Conservation (phyloP, 1,140 invertebrate genomes). For the Drosophila nigromelanica region DNA sequence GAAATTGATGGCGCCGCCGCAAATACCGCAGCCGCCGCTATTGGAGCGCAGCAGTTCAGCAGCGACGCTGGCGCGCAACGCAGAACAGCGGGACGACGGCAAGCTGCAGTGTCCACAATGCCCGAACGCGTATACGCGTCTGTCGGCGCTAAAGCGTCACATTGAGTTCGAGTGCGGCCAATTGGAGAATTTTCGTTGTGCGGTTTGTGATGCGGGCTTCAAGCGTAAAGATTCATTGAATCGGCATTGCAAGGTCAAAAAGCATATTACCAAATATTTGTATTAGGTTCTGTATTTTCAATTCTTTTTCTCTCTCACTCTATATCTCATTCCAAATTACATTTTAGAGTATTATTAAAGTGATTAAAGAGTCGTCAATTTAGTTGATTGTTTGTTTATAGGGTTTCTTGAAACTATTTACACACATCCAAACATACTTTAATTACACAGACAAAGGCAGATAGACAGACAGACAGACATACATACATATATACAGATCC, state of each 20-base stretch:
- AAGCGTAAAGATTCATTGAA: constrained; percentile 80
- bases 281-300: constrained; percentile 42
- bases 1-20: constrained; percentile 31
- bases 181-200: constrained; percentile 67
- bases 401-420: not conserved
- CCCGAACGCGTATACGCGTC: constrained; percentile 65
- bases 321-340: not conserved
- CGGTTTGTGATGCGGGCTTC: constrained; percentile 69
- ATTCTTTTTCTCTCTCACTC: not conserved
- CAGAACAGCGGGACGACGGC: constrained; percentile 59
- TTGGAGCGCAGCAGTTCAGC: constrained; percentile 54
- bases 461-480: not conserved
- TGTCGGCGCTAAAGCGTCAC: constrained; percentile 74
- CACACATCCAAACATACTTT: not conserved
- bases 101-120: constrained; percentile 74
- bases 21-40: constrained; percentile 25
- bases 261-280: constrained; percentile 72
- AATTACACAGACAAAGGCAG: not conserved
- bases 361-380: constrained; percentile 28
- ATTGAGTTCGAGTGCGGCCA: constrained; percentile 63
- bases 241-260: constrained; percentile 83
- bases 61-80: constrained; percentile 57
- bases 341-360: constrained; percentile 13
- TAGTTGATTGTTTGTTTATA: constrained; percentile 18
- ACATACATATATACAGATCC: constrained; percentile 21